Conservation (phyloP, 2,113 vertebrate species). For the Poeciliopsis prolifica region DNA sequence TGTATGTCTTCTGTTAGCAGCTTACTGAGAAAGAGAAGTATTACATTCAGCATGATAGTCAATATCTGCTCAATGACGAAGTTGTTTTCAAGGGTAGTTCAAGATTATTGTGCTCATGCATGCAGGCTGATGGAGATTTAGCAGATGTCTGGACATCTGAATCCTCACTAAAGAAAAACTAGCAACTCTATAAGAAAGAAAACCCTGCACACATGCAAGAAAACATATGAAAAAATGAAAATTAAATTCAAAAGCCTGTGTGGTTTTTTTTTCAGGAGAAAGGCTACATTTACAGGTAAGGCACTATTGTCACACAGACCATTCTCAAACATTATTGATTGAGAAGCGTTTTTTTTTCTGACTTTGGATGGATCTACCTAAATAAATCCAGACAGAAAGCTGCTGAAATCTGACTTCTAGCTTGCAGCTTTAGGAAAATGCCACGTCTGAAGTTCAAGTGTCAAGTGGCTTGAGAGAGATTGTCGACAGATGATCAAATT, state of each 20-base stretch:
- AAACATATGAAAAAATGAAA: not conserved
- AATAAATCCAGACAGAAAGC: not conserved
- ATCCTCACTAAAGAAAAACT: not conserved
- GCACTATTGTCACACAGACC: not conserved
- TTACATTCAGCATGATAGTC: not conserved
- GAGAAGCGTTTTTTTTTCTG: not conserved
- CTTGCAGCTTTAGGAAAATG: not conserved
- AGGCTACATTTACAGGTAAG: not conserved
- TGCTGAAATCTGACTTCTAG: not conserved
- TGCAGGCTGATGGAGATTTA: not conserved
- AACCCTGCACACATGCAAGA: not conserved
- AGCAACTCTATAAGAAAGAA: not conserved
- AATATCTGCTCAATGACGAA: not conserved
- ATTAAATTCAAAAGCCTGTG: not conserved
- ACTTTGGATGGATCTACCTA: not conserved
- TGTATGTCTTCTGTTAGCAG: not conserved
- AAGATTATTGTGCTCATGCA: not conserved
- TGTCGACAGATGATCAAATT: not conserved
- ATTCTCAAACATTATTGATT: not conserved
- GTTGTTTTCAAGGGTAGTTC: not conserved
- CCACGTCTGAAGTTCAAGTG: not conserved
- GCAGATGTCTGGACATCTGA: not conserved
- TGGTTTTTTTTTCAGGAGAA: not conserved
- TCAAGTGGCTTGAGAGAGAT: constrained; percentile 4
- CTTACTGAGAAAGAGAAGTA: not conserved